Conservation (phyloP, 2,113 vertebrate species). For the Meleagris gallopavo region DNA sequence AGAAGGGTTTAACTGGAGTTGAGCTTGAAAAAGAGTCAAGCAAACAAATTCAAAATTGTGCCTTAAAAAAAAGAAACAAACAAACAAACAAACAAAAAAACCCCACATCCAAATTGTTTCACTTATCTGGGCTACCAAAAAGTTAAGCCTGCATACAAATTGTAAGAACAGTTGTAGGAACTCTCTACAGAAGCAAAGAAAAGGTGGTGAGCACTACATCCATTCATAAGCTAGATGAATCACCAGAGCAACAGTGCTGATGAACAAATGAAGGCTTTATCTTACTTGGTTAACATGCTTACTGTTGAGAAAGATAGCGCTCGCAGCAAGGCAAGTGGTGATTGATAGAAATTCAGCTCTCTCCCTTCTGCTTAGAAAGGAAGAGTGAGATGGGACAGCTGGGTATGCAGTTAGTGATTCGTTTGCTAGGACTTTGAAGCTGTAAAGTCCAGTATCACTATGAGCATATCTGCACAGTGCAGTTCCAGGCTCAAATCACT, state of each 20-base stretch:
- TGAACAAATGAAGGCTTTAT: neutral
- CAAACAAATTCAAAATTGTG: neutral
- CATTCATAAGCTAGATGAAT: neutral
- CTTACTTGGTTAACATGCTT: neutral
- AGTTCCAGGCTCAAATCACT: neutral
- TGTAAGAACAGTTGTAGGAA: neutral
- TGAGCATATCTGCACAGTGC: neutral
- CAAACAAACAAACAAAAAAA: too few relatives aligned
- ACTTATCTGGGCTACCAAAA: neutral
- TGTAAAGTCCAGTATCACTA: neutral
- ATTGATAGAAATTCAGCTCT: neutral
- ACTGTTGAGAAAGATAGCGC: neutral
- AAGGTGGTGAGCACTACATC: neutral
- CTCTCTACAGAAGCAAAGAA: neutral
- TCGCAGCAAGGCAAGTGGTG: neutral
- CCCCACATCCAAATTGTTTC: neutral
- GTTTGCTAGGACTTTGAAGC: neutral
- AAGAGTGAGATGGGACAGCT: neutral
- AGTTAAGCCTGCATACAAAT: neutral
- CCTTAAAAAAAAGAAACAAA: neutral
- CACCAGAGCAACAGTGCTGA: neutral
- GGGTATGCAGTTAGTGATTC: neutral
- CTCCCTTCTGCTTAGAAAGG: neutral
- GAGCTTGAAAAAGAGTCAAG: neutral
- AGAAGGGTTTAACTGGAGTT: neutral